phyloP scores from a whole-genome alignment of 2,797 vertebrate genomes.

The Eleutherodactylus coqui region DNA sequence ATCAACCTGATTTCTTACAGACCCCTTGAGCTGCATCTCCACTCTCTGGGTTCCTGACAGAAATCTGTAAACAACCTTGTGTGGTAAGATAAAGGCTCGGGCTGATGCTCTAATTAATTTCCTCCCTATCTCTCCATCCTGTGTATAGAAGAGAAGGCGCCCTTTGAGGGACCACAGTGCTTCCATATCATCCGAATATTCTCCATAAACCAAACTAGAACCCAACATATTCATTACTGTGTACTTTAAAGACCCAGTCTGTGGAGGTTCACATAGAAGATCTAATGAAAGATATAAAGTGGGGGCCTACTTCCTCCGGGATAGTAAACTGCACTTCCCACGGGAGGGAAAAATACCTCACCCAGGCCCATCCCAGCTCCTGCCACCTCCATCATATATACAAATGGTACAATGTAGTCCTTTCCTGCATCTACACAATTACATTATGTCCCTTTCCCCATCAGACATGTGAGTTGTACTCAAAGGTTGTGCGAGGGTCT shows the following conservation, averaged over 20 bases:
- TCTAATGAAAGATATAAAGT: not conserved
- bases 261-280: not conserved
- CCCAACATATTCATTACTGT: not conserved
- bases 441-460: too few relatives aligned
- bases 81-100: constrained; percentile 14
- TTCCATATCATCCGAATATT: not conserved
- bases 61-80: constrained; percentile 43
- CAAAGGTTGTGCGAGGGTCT: not conserved
- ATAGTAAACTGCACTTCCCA: not conserved
- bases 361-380: not conserved
- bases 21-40: not conserved
- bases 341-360: not conserved
- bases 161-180: not conserved
- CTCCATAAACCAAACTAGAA: not conserved
- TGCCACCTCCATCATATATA: too few relatives aligned
- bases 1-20: not conserved
- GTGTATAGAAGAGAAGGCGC: not conserved
- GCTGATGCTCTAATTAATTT: constrained; percentile 46
- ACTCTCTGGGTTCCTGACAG: not conserved
- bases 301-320: not conserved
- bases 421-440: not conserved
- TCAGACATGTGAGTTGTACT: not conserved
- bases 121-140: constrained; percentile 36
- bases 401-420: too few relatives aligned
- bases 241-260: not conserved